These are phyloP conservation scores for Tamandua tetradactyla DNA, from an alignment of 2,797 vertebrate species.

Conservation along the genomic window DNA sequence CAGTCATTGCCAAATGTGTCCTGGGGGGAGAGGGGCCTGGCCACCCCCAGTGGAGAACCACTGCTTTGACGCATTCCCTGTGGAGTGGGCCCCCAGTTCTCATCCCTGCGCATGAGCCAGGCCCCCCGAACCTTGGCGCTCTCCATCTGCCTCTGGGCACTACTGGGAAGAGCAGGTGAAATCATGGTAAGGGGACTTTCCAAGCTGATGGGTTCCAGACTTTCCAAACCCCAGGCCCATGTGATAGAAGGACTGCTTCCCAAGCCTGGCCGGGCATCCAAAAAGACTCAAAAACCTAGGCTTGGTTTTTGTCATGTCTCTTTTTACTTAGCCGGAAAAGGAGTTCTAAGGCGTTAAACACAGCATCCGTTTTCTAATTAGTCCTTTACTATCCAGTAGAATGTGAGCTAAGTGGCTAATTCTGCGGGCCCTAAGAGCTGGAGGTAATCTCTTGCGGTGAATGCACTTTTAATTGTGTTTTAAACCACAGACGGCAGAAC, in stretches of 20 bases:
- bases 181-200: neutral
- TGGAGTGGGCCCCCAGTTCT: neutral
- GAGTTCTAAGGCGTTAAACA: neutral
- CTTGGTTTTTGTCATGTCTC: neutral
- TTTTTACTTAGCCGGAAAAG: neutral
- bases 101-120: too few relatives aligned
- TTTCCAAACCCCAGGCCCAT: neutral
- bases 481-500: neutral
- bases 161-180: neutral
- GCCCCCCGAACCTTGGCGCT: neutral
- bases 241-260: neutral
- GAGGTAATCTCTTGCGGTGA: neutral
- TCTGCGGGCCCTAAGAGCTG: neutral
- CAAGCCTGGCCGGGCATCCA: neutral
- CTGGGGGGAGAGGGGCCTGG: neutral
- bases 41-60: neutral
- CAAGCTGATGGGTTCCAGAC: neutral
- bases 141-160: neutral
- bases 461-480: neutral
- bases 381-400: neutral
- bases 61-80: neutral
- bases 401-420: neutral
- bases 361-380: neutral
- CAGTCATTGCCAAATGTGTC: neutral
- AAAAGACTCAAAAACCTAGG: neutral